These are phyloP conservation scores for Pseudomyrmex cubaensis DNA, from an alignment of 1,140 invertebrate genomes.

Conservation along the genomic window DNA sequence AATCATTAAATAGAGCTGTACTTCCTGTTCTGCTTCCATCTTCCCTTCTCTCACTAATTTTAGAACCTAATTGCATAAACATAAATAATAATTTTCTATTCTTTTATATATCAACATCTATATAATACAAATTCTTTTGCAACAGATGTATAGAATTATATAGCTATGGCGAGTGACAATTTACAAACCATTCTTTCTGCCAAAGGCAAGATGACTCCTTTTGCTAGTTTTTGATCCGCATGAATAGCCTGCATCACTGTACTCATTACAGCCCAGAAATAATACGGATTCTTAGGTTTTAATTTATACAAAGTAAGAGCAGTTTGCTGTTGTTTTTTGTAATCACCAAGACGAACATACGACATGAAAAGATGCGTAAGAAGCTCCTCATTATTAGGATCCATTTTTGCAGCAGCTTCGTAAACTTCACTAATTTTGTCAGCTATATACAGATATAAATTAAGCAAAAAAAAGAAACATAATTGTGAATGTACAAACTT, in stretches of 20 bases:
- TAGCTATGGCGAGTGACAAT: constrained; percentile 4
- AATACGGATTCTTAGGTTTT: constrained; percentile 97
- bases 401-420: constrained; percentile 93
- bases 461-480: not conserved
- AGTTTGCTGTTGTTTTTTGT: constrained; percentile 95
- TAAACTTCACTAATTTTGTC: constrained; percentile 95
- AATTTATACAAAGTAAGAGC: constrained; percentile 96
- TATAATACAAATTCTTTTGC: not conserved
- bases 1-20: constrained; percentile 96
- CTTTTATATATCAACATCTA: not conserved
- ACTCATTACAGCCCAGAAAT: constrained; percentile 99
- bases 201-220: constrained; percentile 88
- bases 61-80: constrained; percentile 87
- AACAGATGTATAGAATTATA: not conserved
- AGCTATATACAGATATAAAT: constrained; percentile 87
- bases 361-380: constrained; percentile 98
- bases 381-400: constrained; percentile 96
- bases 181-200: constrained; percentile 92
- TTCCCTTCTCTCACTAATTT: constrained; percentile 96
- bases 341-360: constrained; percentile 95
- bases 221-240: constrained; percentile 81
- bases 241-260: constrained; percentile 94
- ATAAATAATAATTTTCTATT: not conserved
- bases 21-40: constrained; percentile 97
- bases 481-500: not conserved